These are phyloP conservation scores for Leptodactylus fuscus DNA, from an alignment of 2,113 vertebrate genomes.

Conservation along the genomic window DNA sequence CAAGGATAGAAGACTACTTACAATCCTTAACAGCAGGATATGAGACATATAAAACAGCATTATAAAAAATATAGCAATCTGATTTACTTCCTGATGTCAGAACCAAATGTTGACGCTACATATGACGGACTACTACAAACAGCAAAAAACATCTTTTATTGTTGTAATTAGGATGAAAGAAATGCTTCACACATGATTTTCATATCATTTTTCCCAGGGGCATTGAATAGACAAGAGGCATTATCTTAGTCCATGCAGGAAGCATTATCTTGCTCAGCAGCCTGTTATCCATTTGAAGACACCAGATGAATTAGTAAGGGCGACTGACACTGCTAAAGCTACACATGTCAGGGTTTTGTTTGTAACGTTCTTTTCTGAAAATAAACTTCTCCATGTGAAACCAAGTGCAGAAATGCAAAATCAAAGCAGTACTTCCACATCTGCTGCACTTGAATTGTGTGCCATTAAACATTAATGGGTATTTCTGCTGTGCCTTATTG, in stretches of 20 bases:
- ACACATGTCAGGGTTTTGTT: conserved; percentile 56
- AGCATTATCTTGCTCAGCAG: conserved; percentile 63
- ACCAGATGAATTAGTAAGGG: conserved; percentile 60
- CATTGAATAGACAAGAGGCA: conserved; percentile 39
- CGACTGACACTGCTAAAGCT: conserved; percentile 58
- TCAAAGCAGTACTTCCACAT: conserved; percentile 26
- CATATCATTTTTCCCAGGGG: conserved; percentile 47
- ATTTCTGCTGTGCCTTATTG: neutral
- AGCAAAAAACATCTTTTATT: conserved; percentile 39
- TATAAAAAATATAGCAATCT: neutral
- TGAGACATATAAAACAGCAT: too few relatives aligned
- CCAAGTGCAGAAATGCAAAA: conserved; percentile 14
- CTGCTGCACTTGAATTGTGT: neutral
- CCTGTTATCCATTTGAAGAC: conserved; percentile 12
- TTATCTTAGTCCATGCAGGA: conserved; percentile 61
- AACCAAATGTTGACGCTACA: neutral
- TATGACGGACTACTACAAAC: conserved; percentile 21
- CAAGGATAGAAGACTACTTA: neutral
- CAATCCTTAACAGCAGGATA: too few relatives aligned
- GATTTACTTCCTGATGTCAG: neutral
- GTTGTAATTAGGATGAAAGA: conserved; percentile 42
- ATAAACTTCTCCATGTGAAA: conserved; percentile 22
- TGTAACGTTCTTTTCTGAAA: neutral
- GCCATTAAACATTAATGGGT: conserved; percentile 7
- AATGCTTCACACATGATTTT: conserved; percentile 57